These are phyloP conservation scores for Cavia aperea DNA, from an alignment of 2,113 vertebrate species.

Conservation along the genomic window DNA sequence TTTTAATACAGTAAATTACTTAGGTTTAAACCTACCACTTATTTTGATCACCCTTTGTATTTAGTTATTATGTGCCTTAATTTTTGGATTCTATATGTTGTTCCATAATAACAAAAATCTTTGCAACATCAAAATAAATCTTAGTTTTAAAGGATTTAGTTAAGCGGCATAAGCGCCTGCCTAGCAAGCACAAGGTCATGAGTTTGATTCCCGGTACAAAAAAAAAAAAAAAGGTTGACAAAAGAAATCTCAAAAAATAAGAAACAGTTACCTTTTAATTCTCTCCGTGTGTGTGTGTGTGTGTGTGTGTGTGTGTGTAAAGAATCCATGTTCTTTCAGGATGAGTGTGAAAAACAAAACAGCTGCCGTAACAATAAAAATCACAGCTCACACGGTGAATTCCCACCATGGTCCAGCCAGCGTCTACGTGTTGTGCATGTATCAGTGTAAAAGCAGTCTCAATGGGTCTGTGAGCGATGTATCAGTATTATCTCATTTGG, in stretches of 20 bases:
- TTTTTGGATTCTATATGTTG: not conserved
- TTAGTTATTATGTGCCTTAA: not conserved
- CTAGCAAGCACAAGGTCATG: no score
- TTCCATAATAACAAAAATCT: not conserved
- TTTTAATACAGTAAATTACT: not conserved
- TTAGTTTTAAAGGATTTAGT: not conserved
- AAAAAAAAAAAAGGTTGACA: not conserved
- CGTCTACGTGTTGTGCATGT: not conserved
- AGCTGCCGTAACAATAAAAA: not conserved
- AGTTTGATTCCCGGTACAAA: no score
- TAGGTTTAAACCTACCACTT: not conserved
- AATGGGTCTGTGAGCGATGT: not conserved
- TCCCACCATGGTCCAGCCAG: not conserved
- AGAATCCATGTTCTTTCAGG: not conserved
- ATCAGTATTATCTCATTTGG: not conserved
- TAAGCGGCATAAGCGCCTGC: no score
- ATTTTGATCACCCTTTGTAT: not conserved
- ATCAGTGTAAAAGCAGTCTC: not conserved
- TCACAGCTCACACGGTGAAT: not conserved
- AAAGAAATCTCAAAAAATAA: conserved; percentile 30
- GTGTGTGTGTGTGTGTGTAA: not conserved
- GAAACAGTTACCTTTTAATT: not conserved
- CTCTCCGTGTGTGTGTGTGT: no score
- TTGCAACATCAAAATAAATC: conserved; percentile 17
- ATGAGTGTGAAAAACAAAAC: not conserved